These are phyloP conservation scores for Coregonus sp. DNA, from an alignment of 2,797 vertebrate species.

Conservation along the genomic window DNA sequence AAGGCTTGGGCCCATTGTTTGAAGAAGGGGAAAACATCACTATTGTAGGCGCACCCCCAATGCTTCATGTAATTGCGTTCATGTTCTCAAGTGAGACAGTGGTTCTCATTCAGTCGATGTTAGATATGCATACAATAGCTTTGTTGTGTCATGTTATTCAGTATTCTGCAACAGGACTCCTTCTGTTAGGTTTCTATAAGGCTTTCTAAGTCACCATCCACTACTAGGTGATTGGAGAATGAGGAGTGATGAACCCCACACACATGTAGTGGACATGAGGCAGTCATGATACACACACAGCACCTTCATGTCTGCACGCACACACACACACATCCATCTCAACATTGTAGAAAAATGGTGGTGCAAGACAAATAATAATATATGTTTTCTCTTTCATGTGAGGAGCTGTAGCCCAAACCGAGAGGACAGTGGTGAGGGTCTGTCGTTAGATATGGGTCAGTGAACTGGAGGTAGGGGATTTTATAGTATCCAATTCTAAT, in stretches of 20 bases:
- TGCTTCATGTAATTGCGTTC: not conserved
- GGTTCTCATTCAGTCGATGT: not conserved
- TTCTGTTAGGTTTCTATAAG: not conserved
- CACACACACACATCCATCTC: not conserved
- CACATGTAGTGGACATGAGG: too few species aligned
- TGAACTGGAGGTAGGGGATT: not conserved
- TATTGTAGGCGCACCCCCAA: not conserved
- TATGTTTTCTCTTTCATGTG: not conserved
- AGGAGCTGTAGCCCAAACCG: not conserved
- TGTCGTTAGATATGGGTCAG: too few species aligned
- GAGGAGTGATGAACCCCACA: not conserved
- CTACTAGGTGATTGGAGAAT: not conserved
- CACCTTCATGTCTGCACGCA: too few species aligned
- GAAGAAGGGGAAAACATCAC: not conserved
- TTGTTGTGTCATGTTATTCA: not conserved
- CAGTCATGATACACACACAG: too few species aligned
- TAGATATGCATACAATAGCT: not conserved
- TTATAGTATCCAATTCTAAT: not conserved
- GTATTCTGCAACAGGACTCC: not conserved
- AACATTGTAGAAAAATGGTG: not conserved
- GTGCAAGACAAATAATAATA: not conserved
- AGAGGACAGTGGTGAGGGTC: too few species aligned
- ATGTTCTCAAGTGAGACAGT: not conserved
- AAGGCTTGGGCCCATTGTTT: slow-evolving; percentile 33
- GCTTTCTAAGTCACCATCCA: not conserved